Conservation (phyloP, 1,140 invertebrate species). For the Homalodisca vitripennis region DNA sequence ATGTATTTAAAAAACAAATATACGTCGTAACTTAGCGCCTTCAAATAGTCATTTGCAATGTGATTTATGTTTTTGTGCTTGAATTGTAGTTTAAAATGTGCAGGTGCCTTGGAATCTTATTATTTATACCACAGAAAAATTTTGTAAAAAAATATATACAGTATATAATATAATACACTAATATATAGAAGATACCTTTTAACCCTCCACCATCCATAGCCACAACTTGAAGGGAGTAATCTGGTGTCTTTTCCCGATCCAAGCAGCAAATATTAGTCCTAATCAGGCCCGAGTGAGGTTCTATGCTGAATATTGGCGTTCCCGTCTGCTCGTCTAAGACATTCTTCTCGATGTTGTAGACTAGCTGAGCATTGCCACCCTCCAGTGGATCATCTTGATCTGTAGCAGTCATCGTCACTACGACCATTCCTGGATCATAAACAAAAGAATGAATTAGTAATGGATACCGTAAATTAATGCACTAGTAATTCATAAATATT, state of each 20-base stretch:
- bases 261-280: slow-evolving; percentile 92
- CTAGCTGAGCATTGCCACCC: slow-evolving; percentile 84
- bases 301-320: slow-evolving; percentile 92
- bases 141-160: no score
- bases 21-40: no score
- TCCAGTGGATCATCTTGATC: slow-evolving; percentile 96
- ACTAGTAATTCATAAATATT: no score
- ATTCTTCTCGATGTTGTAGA: slow-evolving; percentile 94
- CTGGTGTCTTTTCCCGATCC: slow-evolving; percentile 89
- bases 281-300: slow-evolving; percentile 90
- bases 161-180: no score
- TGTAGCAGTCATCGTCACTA: slow-evolving; percentile 97
- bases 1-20: no score
- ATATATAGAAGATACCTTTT: slow-evolving; percentile 70
- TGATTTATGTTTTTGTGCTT: no score
- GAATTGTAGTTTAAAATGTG: no score
- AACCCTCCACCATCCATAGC: slow-evolving; percentile 89
- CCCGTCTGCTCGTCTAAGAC: slow-evolving; percentile 93
- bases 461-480: no score
- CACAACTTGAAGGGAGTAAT: slow-evolving; percentile 95
- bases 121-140: no score
- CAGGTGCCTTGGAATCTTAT: no score
- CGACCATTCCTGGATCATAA: slow-evolving; percentile 68
- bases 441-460: slow-evolving; percentile 57
- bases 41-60: no score